A percentile compares a stretch with the other conserved stretches of the same genome.
These are phyloP conservation scores for Jordanella pulchra DNA, from an alignment of 2,797 vertebrate genomes.

Conservation along the genomic window DNA sequence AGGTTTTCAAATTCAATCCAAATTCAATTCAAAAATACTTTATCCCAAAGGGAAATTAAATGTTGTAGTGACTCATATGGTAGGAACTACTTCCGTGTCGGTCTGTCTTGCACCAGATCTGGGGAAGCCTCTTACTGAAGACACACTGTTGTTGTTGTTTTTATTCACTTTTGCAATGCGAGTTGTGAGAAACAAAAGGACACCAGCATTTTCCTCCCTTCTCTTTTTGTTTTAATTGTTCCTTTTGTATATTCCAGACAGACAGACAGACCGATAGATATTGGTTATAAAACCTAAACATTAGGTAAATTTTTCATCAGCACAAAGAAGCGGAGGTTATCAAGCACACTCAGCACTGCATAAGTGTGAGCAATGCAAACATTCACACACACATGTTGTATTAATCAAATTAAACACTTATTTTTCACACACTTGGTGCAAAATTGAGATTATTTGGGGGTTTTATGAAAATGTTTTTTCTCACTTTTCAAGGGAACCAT, in stretches of 20 bases:
- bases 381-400: too few species aligned
- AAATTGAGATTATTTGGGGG: not conserved
- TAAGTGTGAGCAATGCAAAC: not conserved
- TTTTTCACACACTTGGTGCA: constrained; percentile 2
- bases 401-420: not conserved
- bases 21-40: too few species aligned
- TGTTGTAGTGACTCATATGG: too few species aligned
- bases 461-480: not conserved
- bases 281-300: not conserved
- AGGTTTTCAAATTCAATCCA: too few species aligned
- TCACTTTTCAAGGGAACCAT: not conserved
- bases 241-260: not conserved
- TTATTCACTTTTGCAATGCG: not conserved
- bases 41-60: too few species aligned
- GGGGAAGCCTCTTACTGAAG: too few species aligned
- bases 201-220: not conserved
- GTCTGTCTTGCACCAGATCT: too few species aligned
- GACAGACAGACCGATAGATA: not conserved
- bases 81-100: too few species aligned
- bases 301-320: not conserved
- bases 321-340: not conserved
- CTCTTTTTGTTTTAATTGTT: not conserved
- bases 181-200: not conserved
- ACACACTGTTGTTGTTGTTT: too few species aligned
- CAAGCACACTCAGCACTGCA: not conserved